Evolutionary conservation across 2,888 invertebrate genomes (phyloP).

Genomic region (Doris montereyensis): DNA sequence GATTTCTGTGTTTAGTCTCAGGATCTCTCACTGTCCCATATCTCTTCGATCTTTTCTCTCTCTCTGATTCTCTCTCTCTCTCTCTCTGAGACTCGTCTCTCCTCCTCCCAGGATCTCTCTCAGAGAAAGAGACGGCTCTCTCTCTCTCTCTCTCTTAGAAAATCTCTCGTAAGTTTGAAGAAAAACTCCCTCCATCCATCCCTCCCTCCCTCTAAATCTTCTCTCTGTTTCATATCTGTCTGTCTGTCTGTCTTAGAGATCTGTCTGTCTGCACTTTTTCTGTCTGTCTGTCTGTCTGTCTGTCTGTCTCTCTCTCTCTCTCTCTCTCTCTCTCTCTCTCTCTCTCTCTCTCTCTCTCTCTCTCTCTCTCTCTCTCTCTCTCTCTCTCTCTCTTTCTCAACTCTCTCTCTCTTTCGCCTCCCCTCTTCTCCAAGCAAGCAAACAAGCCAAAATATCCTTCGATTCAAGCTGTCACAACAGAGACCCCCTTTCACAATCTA

Average conservation of each 20-base stretch:
- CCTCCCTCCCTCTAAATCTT: too few relatives aligned
- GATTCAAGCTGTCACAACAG: too few relatives aligned
- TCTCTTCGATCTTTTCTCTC: neutral
- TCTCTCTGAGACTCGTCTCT: neutral
- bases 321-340: neutral
- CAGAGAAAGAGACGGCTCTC: too few relatives aligned
- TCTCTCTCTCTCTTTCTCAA: conserved; percentile 27
- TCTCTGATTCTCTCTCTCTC: too few relatives aligned
- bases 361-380: conserved; percentile 28
- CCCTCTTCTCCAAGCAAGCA: too few relatives aligned
- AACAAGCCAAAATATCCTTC: too few relatives aligned
- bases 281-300: neutral
- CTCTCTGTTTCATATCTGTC: too few relatives aligned
- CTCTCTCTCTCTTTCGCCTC: neutral
- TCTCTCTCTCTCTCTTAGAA: too few relatives aligned
- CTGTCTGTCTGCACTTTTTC: neutral
- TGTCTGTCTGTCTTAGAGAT: neutral
- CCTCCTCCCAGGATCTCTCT: conserved; percentile 2
- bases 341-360: conserved; percentile 30
- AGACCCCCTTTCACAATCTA: too few relatives aligned
- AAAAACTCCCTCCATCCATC: too few relatives aligned
- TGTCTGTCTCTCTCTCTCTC: conserved; percentile 28
- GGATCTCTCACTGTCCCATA: neutral
- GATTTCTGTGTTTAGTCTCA: too few relatives aligned
- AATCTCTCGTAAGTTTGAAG: too few relatives aligned